A percentile compares a stretch with the other conserved stretches of the same genome.
These are phyloP conservation scores for Leptinotarsa texana DNA, from an alignment of 1,140 invertebrate genomes.

Conservation along the genomic window DNA sequence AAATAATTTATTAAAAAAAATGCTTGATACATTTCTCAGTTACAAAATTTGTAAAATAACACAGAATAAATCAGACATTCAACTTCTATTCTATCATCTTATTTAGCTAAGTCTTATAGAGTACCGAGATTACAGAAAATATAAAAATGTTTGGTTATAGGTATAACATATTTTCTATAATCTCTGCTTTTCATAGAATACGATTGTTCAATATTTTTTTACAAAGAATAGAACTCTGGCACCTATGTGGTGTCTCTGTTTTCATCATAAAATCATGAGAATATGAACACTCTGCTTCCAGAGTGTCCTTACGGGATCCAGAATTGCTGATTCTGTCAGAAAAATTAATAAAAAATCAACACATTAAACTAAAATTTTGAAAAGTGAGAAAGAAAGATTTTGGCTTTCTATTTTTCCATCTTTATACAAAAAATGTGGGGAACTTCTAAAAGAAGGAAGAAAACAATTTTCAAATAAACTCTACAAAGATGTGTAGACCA, in stretches of 20 bases:
- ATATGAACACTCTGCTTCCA: neutral
- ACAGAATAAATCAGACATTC: conserved; percentile 33
- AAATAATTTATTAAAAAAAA: conserved; percentile 27
- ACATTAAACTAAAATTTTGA: no score
- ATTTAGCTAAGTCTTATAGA: conserved; percentile 34
- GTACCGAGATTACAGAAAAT: conserved; percentile 24
- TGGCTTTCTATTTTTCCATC: no score
- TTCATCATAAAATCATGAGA: conserved; percentile 13
- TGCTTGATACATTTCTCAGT: conserved; percentile 2
- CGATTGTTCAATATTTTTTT: conserved; percentile 41
- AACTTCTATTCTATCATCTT: conserved; percentile 25
- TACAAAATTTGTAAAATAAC: conserved; percentile 27
- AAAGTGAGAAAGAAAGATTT: no score
- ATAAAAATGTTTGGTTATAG: conserved; percentile 22
- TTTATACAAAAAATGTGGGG: no score
- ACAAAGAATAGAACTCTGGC: conserved; percentile 36
- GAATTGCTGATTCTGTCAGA: neutral
- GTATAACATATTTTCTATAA: conserved; percentile 24
- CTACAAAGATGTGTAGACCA: no score
- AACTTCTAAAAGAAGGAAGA: no score
- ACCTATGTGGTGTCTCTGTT: conserved; percentile 24
- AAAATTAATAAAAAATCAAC: no score
- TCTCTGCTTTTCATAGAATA: conserved; percentile 29
- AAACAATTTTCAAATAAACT: no score
- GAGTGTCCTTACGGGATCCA: neutral